Base-by-base conservation (phyloP, 1,140 invertebrate species). In the Ectropis grisescens region DNA sequence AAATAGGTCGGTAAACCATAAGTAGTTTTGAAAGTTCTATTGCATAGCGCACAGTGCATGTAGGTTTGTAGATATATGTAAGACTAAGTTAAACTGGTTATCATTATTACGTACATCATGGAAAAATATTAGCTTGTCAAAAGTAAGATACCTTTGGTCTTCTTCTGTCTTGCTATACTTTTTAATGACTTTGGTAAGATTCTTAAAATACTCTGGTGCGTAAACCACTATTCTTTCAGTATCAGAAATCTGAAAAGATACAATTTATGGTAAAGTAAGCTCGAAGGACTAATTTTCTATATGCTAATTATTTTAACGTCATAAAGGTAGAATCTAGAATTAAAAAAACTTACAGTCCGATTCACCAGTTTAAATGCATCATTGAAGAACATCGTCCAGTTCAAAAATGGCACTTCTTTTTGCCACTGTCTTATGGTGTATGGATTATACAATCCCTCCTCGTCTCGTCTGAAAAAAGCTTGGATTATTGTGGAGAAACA, bases 361-460 rank as follows among this genome's bases (percentile, higher is more conserved):
- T 82, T 79, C 0, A 95, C 89, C 36, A 89, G 71, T 28, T 84
- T 85, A 56, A 96, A 91, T 0, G 93, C 92, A 59, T 93, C 87
- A 61, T 90, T 88, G 48, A 97, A 95, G 68, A 94, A 97, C 28
- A 87, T 85, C 9, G 87, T 82, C 95, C 94, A 98, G 30, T 92
- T 89, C 74, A 97, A 89, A 69, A 95, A 93, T 12, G 91, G 90
- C 0, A 91, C 91, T 32, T 87, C 68, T 12, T 86, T 84, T 58
- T 93, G 88, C 34, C 98, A 84, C 22, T 96, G 89, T 2, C 71
- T 85, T 2, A 98, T 80, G 0, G 89, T 88, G 86, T 93, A 93
- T n/a, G 89, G 83, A 67, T 97, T 91, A 54, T 98, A 98, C 27
- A 96, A 76, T 26, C 91, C 89, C 65, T 98, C 95, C 60, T 96